Evolutionary conservation across 2,888 invertebrate genomes (phyloP).

Genomic region (Mythimna vitellina): DNA sequence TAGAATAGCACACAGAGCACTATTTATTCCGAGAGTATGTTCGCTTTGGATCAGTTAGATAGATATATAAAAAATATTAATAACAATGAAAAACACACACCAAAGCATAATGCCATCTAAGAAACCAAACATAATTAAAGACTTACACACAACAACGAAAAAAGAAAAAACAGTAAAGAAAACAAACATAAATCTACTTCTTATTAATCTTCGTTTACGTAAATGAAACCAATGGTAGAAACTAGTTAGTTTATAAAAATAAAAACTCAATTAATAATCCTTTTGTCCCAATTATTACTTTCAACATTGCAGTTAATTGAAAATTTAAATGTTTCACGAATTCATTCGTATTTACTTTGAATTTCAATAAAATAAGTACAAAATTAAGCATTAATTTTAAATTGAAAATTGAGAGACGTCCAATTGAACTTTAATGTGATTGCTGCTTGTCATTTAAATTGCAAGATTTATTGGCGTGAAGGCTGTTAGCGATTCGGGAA

Average conservation of each 20-base stretch:
- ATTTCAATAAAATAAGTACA: constrained; percentile 35
- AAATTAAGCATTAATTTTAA: constrained; percentile 41
- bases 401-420: constrained; percentile 31
- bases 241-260: not conserved
- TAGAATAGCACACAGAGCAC: too few species aligned
- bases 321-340: constrained; percentile 43
- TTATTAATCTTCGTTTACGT: too few species aligned
- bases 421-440: constrained; percentile 37
- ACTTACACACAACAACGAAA: too few species aligned
- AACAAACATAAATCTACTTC: too few species aligned
- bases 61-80: too few species aligned
- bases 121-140: too few species aligned
- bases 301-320: constrained; percentile 47
- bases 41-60: too few species aligned
- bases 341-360: constrained; percentile 44
- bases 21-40: too few species aligned
- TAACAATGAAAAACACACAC: too few species aligned
- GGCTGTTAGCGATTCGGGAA: constrained; percentile 12
- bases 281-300: constrained; percentile 35
- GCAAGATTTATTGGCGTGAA: constrained; percentile 23
- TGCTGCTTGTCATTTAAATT: constrained; percentile 42
- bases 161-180: too few species aligned
- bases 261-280: constrained; percentile 29
- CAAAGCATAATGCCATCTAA: too few species aligned
- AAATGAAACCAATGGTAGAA: too few species aligned